These are phyloP conservation scores for Oscheius myriophilus DNA, from an alignment of 2,888 invertebrate genomes.

Conservation along the genomic window DNA sequence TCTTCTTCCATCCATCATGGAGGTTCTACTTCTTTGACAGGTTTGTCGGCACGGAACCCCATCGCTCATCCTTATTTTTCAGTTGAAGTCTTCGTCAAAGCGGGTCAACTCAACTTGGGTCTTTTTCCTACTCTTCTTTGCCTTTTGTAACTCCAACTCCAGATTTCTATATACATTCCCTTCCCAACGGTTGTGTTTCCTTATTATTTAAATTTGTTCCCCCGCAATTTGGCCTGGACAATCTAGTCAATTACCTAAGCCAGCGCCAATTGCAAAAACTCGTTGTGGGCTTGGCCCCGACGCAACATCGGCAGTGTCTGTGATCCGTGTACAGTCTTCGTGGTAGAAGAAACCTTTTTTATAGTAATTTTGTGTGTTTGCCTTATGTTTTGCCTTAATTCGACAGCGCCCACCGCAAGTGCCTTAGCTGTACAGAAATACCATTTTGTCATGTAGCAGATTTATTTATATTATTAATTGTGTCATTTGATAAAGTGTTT, in stretches of 20 bases:
- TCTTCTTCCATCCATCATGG: neutral
- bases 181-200: slow-evolving; percentile 20
- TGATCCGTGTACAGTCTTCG: slow-evolving; percentile 32
- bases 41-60: neutral
- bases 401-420: slow-evolving; percentile 22
- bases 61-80: no score
- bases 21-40: neutral
- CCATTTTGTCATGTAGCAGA: slow-evolving; percentile 2
- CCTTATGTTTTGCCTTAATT: neutral
- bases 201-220: slow-evolving; percentile 3
- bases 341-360: slow-evolving; percentile 22
- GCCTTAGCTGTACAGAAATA: slow-evolving; percentile 22
- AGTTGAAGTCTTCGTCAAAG: no score
- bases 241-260: slow-evolving; percentile 15
- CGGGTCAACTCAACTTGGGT: no score
- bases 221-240: neutral
- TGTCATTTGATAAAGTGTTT: neutral
- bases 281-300: slow-evolving; percentile 8
- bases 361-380: slow-evolving; percentile 4
- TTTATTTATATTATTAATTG: neutral
- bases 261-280: neutral
- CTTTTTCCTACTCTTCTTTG: no score
- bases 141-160: no score
- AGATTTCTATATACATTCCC: slow-evolving; percentile 16
- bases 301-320: slow-evolving; percentile 31